phyloP scores from a whole-genome alignment of 2,888 invertebrate genomes.

The Aphidoletes aphidimyza region DNA sequence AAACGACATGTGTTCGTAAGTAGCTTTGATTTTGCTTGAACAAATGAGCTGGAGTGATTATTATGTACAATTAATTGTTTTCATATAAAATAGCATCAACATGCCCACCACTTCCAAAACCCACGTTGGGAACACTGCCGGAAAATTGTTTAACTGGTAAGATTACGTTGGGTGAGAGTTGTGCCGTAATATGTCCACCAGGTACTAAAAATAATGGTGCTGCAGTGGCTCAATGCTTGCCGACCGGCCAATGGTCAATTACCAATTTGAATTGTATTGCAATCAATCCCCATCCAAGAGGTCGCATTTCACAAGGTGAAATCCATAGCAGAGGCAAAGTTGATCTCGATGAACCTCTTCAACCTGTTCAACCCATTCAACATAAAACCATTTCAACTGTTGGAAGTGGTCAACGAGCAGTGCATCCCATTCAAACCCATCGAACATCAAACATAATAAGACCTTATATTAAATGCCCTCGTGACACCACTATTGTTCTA shows the following conservation, averaged over 20 bases:
- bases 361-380: too few species aligned
- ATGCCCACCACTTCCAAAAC: constrained; percentile 67
- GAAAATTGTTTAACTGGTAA: constrained; percentile 69
- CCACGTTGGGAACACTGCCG: constrained; percentile 68
- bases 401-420: too few species aligned
- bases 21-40: constrained; percentile 58
- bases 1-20: constrained; percentile 69
- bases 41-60: not conserved
- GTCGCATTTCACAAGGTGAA: not conserved
- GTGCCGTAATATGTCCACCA: constrained; percentile 67
- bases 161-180: constrained; percentile 67
- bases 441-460: constrained; percentile 63
- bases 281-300: not conserved
- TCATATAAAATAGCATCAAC: constrained; percentile 63
- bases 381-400: too few species aligned
- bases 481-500: constrained; percentile 71
- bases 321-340: not conserved
- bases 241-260: constrained; percentile 64
- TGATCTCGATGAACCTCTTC: not conserved
- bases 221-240: constrained; percentile 63
- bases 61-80: not conserved
- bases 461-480: constrained; percentile 74
- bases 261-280: constrained; percentile 62
- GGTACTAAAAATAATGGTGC: constrained; percentile 66
- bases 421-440: not conserved